Evolutionary conservation across 1,140 invertebrate species (phyloP), one percentile per base, ranked within the genome.

Genomic region (Samia ricini): DNA sequence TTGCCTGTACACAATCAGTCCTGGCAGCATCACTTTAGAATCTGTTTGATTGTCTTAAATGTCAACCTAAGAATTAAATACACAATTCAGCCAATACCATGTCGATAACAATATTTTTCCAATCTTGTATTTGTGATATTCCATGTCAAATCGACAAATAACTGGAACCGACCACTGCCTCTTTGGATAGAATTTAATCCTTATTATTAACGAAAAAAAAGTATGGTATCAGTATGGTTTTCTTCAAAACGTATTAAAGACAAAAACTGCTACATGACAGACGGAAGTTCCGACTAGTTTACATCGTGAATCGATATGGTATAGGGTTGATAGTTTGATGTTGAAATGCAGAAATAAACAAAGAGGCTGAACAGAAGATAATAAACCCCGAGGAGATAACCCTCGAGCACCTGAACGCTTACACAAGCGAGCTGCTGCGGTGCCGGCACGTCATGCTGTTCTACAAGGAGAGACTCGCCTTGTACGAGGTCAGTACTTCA

Each of bases 371-470:
- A 8, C 71, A 77, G 7, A 63, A 77, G 6, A 51, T 78, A 21
- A 74, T 71, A 23, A 69, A 72, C 4, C 66, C 76, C 1, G 77
- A 90, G 10, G 70, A 82, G 7, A 79, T 89, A 12, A 76, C 69
- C 0, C 60, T 83, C 33, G 80, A 79, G 15, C 80, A 89, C 60
- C 74, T 91, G 36, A 89, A 89, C 59, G 78, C 82, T 12, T 90
- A 91, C 63, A 88, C 84, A 0, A 86, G 81, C 49, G 90, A 91
- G 59, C 69, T 91, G 69, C 74, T 91, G 61, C 81, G 88, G 18
- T 91, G 87, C 62, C 65, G 90, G 1, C 84, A 91, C 63, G 85
- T 90, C 56, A 91, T 91, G 88, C 73, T 91, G 54, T 91, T 91
- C 69, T 90, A 91, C 67, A 83, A 83, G 64, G 88, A 91, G 63